These are phyloP conservation scores for Mastacembelus armatus DNA, from an alignment of 2,797 vertebrate species.

Conservation along the genomic window DNA sequence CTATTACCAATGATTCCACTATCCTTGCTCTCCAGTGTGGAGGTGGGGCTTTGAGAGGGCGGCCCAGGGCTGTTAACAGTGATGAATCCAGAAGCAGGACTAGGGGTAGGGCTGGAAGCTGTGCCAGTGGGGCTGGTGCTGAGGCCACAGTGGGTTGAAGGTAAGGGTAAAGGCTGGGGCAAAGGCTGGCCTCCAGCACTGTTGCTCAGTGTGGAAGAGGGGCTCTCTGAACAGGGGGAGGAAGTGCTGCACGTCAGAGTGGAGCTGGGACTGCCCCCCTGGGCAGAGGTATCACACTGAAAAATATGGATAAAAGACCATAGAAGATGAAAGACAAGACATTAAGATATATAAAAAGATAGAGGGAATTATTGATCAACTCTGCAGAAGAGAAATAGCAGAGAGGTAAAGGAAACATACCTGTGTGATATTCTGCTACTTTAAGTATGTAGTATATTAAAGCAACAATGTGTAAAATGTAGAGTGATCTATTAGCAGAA, in stretches of 20 bases:
- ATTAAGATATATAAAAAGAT: background rate
- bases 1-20: conserved; percentile 95
- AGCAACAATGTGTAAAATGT: no score
- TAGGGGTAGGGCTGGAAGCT: conserved; percentile 51
- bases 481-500: no score
- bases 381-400: background rate
- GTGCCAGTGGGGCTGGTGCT: conserved; percentile 69
- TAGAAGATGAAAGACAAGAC: background rate
- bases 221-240: conserved; percentile 93
- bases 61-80: conserved; percentile 83
- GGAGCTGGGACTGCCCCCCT: conserved; percentile 92
- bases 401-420: background rate
- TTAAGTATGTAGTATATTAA: conserved; percentile 33
- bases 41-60: conserved; percentile 91
- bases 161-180: conserved; percentile 55
- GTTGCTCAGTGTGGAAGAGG: conserved; percentile 90
- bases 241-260: conserved; percentile 95
- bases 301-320: background rate
- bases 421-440: background rate
- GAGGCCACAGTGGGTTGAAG: conserved; percentile 56
- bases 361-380: background rate
- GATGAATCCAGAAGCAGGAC: conserved; percentile 59
- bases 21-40: conserved; percentile 97
- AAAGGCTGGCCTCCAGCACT: conserved; percentile 75
- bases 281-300: conserved; percentile 85